Percentiles rank a stretch among this genome's conserved stretches.
phyloP scores from a whole-genome alignment of 2,113 vertebrate genomes.

The Podocnemis expansa region DNA sequence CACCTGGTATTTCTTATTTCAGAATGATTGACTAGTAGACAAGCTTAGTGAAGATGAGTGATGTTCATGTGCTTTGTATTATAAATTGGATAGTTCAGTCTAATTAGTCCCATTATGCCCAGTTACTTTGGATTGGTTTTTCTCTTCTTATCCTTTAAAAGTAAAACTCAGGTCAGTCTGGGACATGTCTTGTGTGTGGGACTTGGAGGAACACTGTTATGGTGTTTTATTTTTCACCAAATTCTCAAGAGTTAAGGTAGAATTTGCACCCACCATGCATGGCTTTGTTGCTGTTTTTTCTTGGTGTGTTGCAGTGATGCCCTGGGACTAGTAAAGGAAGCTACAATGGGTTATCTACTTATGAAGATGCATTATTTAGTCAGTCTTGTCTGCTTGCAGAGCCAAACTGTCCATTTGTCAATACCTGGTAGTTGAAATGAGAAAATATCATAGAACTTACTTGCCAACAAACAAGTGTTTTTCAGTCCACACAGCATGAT shows the following conservation, averaged over 20 bases:
- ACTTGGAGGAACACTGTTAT: not conserved
- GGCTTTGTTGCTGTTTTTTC: not conserved
- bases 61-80: slow-evolving; percentile 28
- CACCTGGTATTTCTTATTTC: slow-evolving; percentile 24
- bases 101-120: slow-evolving; percentile 28
- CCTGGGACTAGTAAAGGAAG: not conserved
- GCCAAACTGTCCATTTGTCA: not conserved
- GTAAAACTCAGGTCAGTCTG: not conserved
- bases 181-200: not conserved
- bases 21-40: slow-evolving; percentile 22
- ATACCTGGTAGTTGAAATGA: not conserved
- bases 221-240: slow-evolving; percentile 4
- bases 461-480: not conserved
- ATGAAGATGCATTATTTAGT: not conserved
- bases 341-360: not conserved
- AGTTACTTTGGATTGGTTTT: not conserved
- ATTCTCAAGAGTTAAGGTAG: not conserved
- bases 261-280: not conserved
- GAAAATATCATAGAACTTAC: not conserved
- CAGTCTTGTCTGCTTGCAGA: not conserved
- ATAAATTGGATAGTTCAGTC: slow-evolving; percentile 18
- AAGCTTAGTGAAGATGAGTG: slow-evolving; percentile 11
- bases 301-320: not conserved
- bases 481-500: not conserved
- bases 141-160: not conserved